Evolutionary conservation across 2,113 vertebrate genomes (phyloP).

Genomic region (Cyphomyrus plagiostoma): DNA sequence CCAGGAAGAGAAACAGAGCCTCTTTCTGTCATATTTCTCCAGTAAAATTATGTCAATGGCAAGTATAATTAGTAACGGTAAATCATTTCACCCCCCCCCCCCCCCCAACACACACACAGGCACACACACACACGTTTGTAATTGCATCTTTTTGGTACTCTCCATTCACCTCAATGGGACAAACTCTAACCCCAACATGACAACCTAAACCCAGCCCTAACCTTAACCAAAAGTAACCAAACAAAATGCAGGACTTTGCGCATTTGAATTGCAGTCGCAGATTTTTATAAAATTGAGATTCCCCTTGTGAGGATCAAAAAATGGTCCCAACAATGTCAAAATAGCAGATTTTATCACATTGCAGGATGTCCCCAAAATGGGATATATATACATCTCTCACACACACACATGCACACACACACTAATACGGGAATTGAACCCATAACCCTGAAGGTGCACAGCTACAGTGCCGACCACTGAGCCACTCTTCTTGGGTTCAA

Average conservation of each 20-base stretch:
- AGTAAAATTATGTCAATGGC: background rate
- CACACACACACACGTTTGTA: background rate
- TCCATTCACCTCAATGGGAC: background rate
- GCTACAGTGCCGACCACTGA: background rate
- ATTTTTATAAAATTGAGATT: background rate
- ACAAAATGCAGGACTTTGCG: background rate
- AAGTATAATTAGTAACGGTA: no score
- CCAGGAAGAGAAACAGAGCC: slow-evolving; percentile 30
- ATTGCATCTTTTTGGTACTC: background rate
- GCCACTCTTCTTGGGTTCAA: background rate
- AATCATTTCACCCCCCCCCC: no score
- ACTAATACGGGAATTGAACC: background rate
- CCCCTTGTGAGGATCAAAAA: no score
- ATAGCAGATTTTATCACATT: background rate
- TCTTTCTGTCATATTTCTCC: background rate
- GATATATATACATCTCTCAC: no score
- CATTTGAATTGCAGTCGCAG: background rate
- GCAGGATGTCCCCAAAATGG: no score
- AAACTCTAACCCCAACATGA: background rate
- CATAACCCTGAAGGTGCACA: background rate
- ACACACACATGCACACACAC: no score
- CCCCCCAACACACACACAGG: no score
- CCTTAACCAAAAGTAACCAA: background rate
- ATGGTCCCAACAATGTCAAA: background rate
- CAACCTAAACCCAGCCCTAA: background rate